Evolutionary conservation across 2,113 vertebrate genomes (phyloP).

Genomic region (Columba janthina): DNA sequence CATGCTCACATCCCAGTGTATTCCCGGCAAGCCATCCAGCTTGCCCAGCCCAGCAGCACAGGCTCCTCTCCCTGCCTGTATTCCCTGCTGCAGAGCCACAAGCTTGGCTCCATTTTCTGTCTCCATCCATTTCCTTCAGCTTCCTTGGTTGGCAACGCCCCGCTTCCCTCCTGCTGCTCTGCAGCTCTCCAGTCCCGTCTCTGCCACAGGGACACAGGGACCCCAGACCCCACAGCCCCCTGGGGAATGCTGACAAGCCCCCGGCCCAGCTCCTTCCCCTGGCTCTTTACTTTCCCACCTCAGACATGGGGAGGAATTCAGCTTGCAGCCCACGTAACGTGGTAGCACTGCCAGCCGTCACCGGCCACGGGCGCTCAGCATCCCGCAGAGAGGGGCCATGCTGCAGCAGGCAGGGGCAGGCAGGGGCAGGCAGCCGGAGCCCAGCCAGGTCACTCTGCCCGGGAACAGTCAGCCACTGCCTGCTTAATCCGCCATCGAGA

Average conservation of each 20-base stretch:
- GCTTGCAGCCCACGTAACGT: fast-evolving
- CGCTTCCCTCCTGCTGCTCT: neutral
- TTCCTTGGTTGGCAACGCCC: fast-evolving
- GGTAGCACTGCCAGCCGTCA: neutral
- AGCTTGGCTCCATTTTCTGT: neutral
- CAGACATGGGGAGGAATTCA: neutral
- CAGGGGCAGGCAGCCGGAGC: no score
- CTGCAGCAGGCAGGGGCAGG: neutral
- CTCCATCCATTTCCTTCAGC: neutral
- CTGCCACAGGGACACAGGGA: neutral
- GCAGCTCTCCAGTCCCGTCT: neutral
- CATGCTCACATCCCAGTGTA: fast-evolving
- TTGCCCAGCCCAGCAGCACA: neutral
- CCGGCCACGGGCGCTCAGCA: neutral
- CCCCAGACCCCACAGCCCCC: fast-evolving
- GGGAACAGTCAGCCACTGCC: neutral
- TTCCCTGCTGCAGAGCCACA: neutral
- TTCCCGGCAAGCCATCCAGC: neutral
- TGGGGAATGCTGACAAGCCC: neutral
- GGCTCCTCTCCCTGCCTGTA: neutral
- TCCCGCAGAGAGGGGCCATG: fast-evolving
- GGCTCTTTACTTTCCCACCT: neutral
- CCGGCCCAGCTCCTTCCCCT: neutral
- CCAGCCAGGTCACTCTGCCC: neutral
- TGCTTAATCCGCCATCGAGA: conserved; percentile 18